Evolutionary conservation across 2,888 invertebrate genomes (phyloP).

Genomic region (Pyrrhosoma nymphula): DNA sequence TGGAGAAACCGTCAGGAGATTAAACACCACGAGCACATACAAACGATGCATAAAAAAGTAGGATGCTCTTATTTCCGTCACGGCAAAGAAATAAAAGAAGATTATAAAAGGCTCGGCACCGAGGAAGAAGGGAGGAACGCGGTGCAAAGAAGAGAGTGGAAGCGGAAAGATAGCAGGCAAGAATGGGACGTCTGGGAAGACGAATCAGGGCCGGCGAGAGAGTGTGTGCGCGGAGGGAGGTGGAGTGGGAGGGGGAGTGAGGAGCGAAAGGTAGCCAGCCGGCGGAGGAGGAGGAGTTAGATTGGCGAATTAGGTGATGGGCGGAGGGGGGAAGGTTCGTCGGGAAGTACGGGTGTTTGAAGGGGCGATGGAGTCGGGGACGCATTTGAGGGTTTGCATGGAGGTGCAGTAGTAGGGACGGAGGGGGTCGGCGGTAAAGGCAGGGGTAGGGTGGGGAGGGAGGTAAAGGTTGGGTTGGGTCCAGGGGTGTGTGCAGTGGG

Average conservation of each 20-base stretch:
- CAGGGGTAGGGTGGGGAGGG: background rate
- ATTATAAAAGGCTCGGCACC: too few species aligned
- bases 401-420: background rate
- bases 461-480: background rate
- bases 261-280: background rate
- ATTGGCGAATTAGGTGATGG: constrained; percentile 54
- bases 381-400: background rate
- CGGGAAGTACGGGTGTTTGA: background rate
- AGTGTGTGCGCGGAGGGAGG: background rate
- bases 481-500: background rate
- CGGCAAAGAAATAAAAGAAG: background rate
- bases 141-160: background rate
- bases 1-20: background rate
- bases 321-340: background rate
- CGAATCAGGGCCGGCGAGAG: background rate
- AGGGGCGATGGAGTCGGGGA: background rate
- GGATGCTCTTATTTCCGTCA: background rate
- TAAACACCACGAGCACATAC: background rate
- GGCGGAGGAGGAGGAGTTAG: background rate
- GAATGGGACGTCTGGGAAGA: background rate
- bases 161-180: background rate
- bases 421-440: background rate
- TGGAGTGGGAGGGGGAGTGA: background rate
- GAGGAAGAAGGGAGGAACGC: background rate
- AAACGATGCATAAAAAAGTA: background rate